Evolutionary conservation across 2,888 invertebrate species (phyloP).

Genomic region (Rhyacophila evoluta): DNA sequence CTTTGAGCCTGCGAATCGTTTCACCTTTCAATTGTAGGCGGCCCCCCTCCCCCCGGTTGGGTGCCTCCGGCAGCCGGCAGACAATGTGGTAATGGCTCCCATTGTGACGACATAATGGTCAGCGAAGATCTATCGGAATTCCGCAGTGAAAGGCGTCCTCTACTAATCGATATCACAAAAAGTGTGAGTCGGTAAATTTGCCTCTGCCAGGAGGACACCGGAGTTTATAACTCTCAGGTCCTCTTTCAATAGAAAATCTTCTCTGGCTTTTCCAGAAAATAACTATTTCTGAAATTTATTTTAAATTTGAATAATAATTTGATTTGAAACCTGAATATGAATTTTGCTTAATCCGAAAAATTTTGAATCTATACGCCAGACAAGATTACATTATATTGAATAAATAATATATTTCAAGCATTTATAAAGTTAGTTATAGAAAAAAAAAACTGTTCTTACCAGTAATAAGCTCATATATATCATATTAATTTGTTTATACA

Average conservation of each 20-base stretch:
- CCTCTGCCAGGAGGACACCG: neutral
- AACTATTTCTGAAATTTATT: too few species aligned
- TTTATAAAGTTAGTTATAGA: too few species aligned
- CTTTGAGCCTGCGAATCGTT: conserved; percentile 32
- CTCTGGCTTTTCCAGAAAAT: too few species aligned
- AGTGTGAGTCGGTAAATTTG: neutral
- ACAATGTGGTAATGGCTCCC: conserved; percentile 38
- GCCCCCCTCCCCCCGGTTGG: neutral
- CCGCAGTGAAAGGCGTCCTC: conserved; percentile 2
- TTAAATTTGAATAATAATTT: too few species aligned
- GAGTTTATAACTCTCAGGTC: neutral
- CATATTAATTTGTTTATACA: too few species aligned
- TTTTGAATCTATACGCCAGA: too few species aligned
- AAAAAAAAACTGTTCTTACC: too few species aligned
- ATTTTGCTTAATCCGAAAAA: too few species aligned
- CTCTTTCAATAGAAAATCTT: neutral
- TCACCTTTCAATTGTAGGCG: conserved; percentile 32
- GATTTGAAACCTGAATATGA: too few species aligned
- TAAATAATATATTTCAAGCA: too few species aligned
- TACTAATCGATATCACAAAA: conserved; percentile 16
- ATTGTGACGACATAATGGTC: conserved; percentile 41
- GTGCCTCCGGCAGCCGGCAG: conserved; percentile 29
- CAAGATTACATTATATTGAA: too few species aligned
- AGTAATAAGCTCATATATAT: too few species aligned
- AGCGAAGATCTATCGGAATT: conserved; percentile 7